These are phyloP conservation scores for Acleris laterana DNA, from an alignment of 2,888 invertebrate genomes.

Conservation along the genomic window DNA sequence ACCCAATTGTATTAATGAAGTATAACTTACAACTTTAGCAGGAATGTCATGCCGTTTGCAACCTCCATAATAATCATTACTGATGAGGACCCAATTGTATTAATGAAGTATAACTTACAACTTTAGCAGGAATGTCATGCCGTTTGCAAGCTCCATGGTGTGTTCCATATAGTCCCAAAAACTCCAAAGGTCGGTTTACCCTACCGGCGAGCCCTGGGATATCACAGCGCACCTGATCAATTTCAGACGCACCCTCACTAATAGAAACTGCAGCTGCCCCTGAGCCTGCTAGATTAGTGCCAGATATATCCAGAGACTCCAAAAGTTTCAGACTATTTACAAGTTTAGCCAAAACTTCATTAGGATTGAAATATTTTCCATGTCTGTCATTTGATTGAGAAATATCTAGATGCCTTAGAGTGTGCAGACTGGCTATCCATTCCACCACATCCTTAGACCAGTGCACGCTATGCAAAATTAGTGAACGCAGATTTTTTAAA, in stretches of 20 bases:
- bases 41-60: slow-evolving; percentile 96
- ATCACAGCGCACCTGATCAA: slow-evolving; percentile 83
- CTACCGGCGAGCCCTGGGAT: slow-evolving; percentile 94
- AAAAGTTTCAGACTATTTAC: slow-evolving; percentile 90
- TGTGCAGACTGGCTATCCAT: slow-evolving; percentile 84
- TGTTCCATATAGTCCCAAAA: slow-evolving; percentile 96
- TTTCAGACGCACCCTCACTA: slow-evolving; percentile 46
- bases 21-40: slow-evolving; percentile 89
- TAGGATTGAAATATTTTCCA: slow-evolving; percentile 90
- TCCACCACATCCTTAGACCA: slow-evolving; percentile 86
- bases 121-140: slow-evolving; percentile 94
- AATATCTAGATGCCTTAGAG: slow-evolving; percentile 91
- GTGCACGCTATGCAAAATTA: slow-evolving; percentile 93
- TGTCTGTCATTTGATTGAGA: slow-evolving; percentile 89
- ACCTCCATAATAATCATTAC: slow-evolving; percentile 88
- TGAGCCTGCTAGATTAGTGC: slow-evolving; percentile 96
- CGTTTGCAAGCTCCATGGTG: slow-evolving; percentile 95
- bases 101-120: slow-evolving; percentile 81
- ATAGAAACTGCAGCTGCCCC: slow-evolving; percentile 86
- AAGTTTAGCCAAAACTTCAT: slow-evolving; percentile 88
- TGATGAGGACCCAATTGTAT: background rate
- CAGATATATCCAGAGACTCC: slow-evolving; percentile 95
- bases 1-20: slow-evolving; percentile 1
- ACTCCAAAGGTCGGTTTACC: slow-evolving; percentile 91
- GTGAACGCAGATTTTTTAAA: slow-evolving; percentile 87